phyloP scores from a whole-genome alignment of 2,113 vertebrate species.

The Mesitornis unicolor region DNA sequence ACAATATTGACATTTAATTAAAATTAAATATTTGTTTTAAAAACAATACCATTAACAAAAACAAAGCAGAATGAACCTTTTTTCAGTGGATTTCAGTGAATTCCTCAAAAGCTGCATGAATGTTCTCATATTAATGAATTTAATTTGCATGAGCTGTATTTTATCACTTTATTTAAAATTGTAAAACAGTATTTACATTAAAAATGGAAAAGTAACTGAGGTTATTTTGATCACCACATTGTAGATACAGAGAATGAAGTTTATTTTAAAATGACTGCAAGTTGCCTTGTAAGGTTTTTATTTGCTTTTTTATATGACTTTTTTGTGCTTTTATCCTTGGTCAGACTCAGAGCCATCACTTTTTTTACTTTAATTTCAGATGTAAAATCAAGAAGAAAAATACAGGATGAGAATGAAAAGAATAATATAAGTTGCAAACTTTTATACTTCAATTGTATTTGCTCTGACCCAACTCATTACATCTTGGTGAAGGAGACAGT shows the following conservation, averaged over 20 bases:
- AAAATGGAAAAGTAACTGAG: background rate
- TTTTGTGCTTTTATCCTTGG: background rate
- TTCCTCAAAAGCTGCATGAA: background rate
- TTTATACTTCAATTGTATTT: background rate
- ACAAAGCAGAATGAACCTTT: background rate
- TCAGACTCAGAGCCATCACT: background rate
- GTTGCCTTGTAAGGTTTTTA: background rate
- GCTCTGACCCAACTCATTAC: background rate
- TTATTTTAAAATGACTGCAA: background rate
- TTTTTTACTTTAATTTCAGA: background rate
- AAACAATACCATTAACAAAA: background rate
- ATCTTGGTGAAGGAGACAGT: background rate
- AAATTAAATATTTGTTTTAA: background rate
- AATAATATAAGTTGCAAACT: background rate
- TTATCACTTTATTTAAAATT: background rate
- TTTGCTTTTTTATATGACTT: background rate
- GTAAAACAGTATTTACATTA: background rate
- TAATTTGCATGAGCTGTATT: background rate
- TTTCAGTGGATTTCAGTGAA: background rate
- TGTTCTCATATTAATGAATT: background rate
- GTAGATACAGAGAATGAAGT: background rate
- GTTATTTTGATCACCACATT: background rate
- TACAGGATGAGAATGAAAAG: background rate
- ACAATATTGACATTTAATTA: background rate
- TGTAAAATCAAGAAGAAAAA: background rate